Base-by-base conservation (phyloP, 30 jellyfish, hydroid and myxozoan species). In the Chironex yamaguchii region DNA sequence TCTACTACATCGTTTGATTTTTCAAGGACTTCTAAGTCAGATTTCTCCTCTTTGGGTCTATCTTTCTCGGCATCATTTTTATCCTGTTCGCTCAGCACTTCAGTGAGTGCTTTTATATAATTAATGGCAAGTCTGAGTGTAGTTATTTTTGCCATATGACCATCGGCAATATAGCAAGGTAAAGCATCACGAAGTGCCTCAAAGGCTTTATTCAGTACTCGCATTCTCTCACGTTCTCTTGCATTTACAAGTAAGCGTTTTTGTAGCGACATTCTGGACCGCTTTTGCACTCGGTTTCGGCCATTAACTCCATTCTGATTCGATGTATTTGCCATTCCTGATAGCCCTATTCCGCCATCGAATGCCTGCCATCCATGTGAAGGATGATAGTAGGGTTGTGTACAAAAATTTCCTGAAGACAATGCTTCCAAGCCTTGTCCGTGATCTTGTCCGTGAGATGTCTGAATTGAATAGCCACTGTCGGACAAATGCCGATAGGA, bases 141-240 rank as follows among this genome's bases (percentile, higher is more conserved):
- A 14, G 98, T 93, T 34, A 93, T 93, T 79, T 93, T 93, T 36
- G 98, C 98, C 98, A 93, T 93, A 62, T 93, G 98, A 36, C 98
- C 98, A 76, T 93, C 98, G 24, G 98, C 98, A 42, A 93, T 93
- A 51, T 93, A 93, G 65, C 98, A 93, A 26, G 98, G 98, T 81
- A 93, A 65, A 33, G 98, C 98, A 65, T 93, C 98, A 54, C 98
- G 76, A 20, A 93, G 68, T 13, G 98, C 96, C 69, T 93, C 98
- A 29, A 93, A 93, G 2, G 98, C 98, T 78, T 93, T 93, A 76
- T 93, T 93, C 28, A 93, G 76, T 6, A 93, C 98, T 35, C 98
- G 96, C 98, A 93, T 93, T 30, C 98, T 74, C 73, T 93, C 98
- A 9, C 98, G 66, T 66, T 93, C 98, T 50, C 98, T 79, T 25